These are phyloP conservation scores for Danio aesculapii DNA, from an alignment of 2,797 vertebrate genomes.

Conservation along the genomic window DNA sequence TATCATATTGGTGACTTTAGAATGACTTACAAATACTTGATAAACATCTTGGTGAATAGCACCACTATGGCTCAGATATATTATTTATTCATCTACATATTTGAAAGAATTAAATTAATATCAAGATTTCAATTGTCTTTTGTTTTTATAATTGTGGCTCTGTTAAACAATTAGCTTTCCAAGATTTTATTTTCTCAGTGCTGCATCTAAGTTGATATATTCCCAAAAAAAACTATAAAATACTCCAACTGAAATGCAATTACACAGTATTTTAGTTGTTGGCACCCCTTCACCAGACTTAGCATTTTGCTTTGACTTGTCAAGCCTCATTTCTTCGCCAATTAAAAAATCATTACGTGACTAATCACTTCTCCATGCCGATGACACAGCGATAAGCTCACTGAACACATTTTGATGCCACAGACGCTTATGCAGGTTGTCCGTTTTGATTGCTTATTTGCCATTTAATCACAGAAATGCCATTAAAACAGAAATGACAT, in stretches of 20 bases:
- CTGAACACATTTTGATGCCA: conserved; percentile 22
- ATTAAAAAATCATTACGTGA: conserved; percentile 54
- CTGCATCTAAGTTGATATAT: conserved; percentile 1
- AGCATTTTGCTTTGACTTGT: conserved; percentile 45
- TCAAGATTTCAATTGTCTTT: background rate
- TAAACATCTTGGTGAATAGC: background rate
- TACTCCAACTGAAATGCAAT: conserved; percentile 18
- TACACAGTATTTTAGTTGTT: conserved; percentile 26
- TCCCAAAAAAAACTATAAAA: background rate
- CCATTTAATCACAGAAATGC: conserved; percentile 36
- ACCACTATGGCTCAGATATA: background rate
- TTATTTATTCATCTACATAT: background rate
- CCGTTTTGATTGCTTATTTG: conserved; percentile 46
- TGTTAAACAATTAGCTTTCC: background rate
- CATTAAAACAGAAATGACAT: conserved; percentile 15
- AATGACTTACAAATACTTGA: background rate
- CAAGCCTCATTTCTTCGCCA: conserved; percentile 51
- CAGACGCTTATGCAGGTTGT: conserved; percentile 13
- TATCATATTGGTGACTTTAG: background rate
- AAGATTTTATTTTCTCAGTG: background rate
- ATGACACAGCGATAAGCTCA: conserved; percentile 45
- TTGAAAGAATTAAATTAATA: background rate
- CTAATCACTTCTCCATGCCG: conserved; percentile 53
- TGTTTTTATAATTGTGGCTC: background rate
- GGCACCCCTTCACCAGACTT: conserved; percentile 33